Base-by-base conservation (phyloP, 53 echinoderm and acorn worm genomes). In the Echinometra lucunter region DNA sequence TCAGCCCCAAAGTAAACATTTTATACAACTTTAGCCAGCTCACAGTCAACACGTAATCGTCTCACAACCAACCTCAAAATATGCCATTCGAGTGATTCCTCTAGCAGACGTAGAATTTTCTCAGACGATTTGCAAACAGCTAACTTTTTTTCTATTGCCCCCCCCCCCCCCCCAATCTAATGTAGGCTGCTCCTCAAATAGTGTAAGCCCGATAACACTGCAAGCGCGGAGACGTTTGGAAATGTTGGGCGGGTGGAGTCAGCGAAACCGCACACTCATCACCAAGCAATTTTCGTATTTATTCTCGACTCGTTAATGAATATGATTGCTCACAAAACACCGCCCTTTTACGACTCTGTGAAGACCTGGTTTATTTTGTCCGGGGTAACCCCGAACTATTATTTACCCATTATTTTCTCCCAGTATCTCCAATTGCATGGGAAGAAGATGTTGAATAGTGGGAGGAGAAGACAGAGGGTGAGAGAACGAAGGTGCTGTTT, bases 261-360 rank as follows among this genome's bases (percentile, higher is more conserved):
- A 42, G 78, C 78, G 78, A 78, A 78, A 38, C 19, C 38, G 78
- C 78, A 38, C 42, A 78, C 40, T 78, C 78, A 78, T 78, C 78
- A 12, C 42, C 19, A 21, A 78, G 78, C 78, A 19, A 75, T 75
- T 75, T 70, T 75, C 16, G 18, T 75, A 75, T 75, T 75, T 38
- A 23, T 78, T 78, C 78, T 42, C 38, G 78, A 78, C 78, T 78
- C 78, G 78, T 78, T 78, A 78, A 78, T 42, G 78, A 78, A 78
- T 78, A 78, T 78, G 19, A 78, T 40, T 78, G 40, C 42, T 40
- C 19, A 78, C 78, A 78, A 78, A 78, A 78, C 78, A 78, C 17
- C n/a, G 78, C 1, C 35, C 38, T 78, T 78, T 78, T 78, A 42
- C 42, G 38, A 42, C 78, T 42, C 35, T 21, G 78, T 23, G 42